phyloP scores from a whole-genome alignment of 2,888 invertebrate genomes.

The Adelognathus sp. region DNA sequence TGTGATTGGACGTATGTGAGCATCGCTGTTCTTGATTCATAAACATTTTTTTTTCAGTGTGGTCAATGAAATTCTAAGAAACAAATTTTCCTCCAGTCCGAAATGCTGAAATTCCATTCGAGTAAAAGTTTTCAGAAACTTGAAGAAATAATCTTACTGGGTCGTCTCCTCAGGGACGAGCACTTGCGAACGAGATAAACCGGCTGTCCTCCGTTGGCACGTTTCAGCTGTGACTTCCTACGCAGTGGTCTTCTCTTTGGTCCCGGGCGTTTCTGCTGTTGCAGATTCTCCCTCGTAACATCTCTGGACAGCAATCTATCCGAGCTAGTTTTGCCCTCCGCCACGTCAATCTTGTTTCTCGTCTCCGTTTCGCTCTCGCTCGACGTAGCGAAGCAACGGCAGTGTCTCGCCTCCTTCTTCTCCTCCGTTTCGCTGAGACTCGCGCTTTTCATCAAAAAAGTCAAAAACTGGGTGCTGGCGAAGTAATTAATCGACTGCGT shows the following conservation, averaged over 20 bases:
- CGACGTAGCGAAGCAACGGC: slow-evolving; percentile 72
- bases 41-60: too few species aligned
- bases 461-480: slow-evolving; percentile 76
- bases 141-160: slow-evolving; percentile 75
- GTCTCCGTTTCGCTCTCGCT: slow-evolving; percentile 73
- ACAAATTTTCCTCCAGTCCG: too few species aligned
- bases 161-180: slow-evolving; percentile 77
- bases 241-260: slow-evolving; percentile 75
- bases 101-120: not conserved
- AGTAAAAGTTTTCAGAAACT: not conserved
- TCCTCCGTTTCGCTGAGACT: slow-evolving; percentile 12
- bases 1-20: too few species aligned
- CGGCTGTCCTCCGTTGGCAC: slow-evolving; percentile 73
- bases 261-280: slow-evolving; percentile 59
- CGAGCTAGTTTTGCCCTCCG: slow-evolving; percentile 26
- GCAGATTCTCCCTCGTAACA: slow-evolving; percentile 29
- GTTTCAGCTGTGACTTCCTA: slow-evolving; percentile 76
- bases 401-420: slow-evolving; percentile 52
- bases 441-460: slow-evolving; percentile 70
- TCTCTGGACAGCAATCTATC: slow-evolving; percentile 38
- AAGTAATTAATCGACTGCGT: slow-evolving; percentile 72
- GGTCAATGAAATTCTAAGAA: too few species aligned
- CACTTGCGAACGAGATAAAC: slow-evolving; percentile 78
- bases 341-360: not conserved
- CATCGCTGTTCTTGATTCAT: too few species aligned